phyloP scores from a whole-genome alignment of 2,797 vertebrate genomes.

The Naso thynnoides region DNA sequence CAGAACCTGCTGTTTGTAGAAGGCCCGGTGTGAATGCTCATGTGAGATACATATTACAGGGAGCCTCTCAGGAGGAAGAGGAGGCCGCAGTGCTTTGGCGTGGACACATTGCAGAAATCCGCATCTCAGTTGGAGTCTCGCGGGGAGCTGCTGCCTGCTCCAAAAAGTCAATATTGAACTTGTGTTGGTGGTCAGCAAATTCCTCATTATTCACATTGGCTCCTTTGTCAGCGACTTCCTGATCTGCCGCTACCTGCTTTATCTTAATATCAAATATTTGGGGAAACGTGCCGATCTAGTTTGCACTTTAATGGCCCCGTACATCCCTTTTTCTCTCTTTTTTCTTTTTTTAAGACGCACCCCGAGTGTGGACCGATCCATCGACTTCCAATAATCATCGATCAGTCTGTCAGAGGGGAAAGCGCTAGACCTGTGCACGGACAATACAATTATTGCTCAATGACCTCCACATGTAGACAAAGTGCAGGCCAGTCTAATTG shows the following conservation, averaged over 20 bases:
- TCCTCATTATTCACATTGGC: conserved; percentile 62
- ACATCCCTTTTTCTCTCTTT: not conserved
- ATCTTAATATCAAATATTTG: conserved; percentile 83
- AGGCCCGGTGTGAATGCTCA: not conserved
- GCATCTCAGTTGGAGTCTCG: conserved; percentile 48
- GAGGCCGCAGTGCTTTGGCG: not conserved
- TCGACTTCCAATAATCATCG: conserved; percentile 69
- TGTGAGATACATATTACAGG: conserved; percentile 4
- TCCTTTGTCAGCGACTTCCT: conserved; percentile 71
- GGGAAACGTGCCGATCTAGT: conserved; percentile 59
- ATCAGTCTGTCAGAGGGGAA: conserved; percentile 51
- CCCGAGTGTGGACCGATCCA: conserved; percentile 36
- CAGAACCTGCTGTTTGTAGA: conserved; percentile 35
- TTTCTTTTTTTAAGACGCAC: not conserved
- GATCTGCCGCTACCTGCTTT: conserved; percentile 53
- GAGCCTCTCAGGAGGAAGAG: not conserved
- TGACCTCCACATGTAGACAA: conserved; percentile 40
- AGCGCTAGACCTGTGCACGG: conserved; percentile 70
- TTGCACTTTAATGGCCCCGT: conserved; percentile 79
- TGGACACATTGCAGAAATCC: conserved; percentile 21
- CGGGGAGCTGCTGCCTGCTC: conserved; percentile 43
- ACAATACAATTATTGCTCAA: conserved; percentile 45
- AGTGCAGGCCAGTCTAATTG: conserved; percentile 66
- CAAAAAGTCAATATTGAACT: conserved; percentile 79
- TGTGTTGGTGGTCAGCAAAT: conserved; percentile 71